These are phyloP conservation scores for Cyprinella venusta DNA, from an alignment of 2,797 vertebrate species.

Conservation along the genomic window DNA sequence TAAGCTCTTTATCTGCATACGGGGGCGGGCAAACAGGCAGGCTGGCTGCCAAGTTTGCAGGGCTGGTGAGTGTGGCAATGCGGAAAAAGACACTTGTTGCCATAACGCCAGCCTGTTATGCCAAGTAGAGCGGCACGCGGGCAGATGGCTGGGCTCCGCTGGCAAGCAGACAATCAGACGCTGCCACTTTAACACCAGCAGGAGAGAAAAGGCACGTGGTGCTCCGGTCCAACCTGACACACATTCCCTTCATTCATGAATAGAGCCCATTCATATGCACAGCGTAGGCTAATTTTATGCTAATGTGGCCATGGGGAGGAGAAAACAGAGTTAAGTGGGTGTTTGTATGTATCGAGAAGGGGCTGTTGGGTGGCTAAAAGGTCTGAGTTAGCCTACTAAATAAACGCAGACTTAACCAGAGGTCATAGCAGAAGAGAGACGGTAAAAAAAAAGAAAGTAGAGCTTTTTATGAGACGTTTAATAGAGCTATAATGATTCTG, in stretches of 20 bases:
- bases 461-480: slow-evolving; percentile 39
- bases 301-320: slow-evolving; percentile 67
- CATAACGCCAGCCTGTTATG: slow-evolving; percentile 76
- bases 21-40: slow-evolving; percentile 71
- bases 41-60: slow-evolving; percentile 79
- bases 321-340: slow-evolving; percentile 49
- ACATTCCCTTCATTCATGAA: slow-evolving; percentile 72
- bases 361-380: slow-evolving; percentile 18
- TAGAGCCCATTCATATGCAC: slow-evolving; percentile 74
- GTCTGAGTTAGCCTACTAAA: slow-evolving; percentile 51
- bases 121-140: slow-evolving; percentile 60
- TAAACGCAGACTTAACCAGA: slow-evolving; percentile 49
- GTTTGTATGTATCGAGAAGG: slow-evolving; percentile 52
- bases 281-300: slow-evolving; percentile 74
- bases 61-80: slow-evolving; percentile 79
- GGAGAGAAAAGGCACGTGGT: slow-evolving; percentile 66
- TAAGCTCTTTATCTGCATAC: slow-evolving; percentile 79
- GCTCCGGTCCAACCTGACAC: slow-evolving; percentile 55
- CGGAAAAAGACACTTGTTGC: slow-evolving; percentile 85
- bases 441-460: neutral
- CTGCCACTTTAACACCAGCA: slow-evolving; percentile 67
- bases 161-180: slow-evolving; percentile 69
- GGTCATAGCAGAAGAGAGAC: neutral
- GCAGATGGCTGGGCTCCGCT: slow-evolving; percentile 63
- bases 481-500: slow-evolving; percentile 45